phyloP scores from a whole-genome alignment of 2,888 invertebrate species.

The Leistus spinibarbis region DNA sequence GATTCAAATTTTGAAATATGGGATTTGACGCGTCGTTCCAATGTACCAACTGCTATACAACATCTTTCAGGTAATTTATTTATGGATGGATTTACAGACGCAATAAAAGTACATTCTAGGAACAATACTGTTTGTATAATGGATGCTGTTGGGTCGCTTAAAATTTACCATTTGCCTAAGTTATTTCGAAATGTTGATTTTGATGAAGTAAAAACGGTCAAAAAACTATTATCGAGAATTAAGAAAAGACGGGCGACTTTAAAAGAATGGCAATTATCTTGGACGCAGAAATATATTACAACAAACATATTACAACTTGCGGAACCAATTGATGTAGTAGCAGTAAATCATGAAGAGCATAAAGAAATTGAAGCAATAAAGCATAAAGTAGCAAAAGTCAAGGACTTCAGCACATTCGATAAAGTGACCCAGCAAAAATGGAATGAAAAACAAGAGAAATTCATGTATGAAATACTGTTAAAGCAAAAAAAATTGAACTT shows the following conservation, averaged over 20 bases:
- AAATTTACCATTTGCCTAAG: constrained; percentile 65
- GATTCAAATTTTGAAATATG: constrained; percentile 83
- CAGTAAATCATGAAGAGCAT: constrained; percentile 39
- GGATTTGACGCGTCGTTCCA: constrained; percentile 73
- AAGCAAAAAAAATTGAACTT: constrained; percentile 68
- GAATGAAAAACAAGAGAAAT: constrained; percentile 68
- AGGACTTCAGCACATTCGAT: constrained; percentile 51
- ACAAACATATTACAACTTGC: too few relatives aligned
- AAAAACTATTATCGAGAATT: constrained; percentile 57
- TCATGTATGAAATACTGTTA: constrained; percentile 68
- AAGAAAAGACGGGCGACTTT: constrained; percentile 57
- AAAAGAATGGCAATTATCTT: constrained; percentile 51
- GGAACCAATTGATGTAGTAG: constrained; percentile 3
- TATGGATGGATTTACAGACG: constrained; percentile 13
- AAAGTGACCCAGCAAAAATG: constrained; percentile 61
- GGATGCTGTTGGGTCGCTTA: constrained; percentile 71
- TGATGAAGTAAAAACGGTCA: constrained; percentile 61
- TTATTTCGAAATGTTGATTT: constrained; percentile 56
- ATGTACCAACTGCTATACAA: constrained; percentile 16
- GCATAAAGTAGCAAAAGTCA: constrained; percentile 31
- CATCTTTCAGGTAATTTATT: constrained; percentile 21
- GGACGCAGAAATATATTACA: constrained; percentile 56
- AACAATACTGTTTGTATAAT: constrained; percentile 60
- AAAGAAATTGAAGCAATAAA: constrained; percentile 17
- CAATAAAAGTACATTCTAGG: constrained; percentile 18